Evolutionary conservation across 2,797 vertebrate genomes (phyloP).

Genomic region (Schizothorax lantsangensis): DNA sequence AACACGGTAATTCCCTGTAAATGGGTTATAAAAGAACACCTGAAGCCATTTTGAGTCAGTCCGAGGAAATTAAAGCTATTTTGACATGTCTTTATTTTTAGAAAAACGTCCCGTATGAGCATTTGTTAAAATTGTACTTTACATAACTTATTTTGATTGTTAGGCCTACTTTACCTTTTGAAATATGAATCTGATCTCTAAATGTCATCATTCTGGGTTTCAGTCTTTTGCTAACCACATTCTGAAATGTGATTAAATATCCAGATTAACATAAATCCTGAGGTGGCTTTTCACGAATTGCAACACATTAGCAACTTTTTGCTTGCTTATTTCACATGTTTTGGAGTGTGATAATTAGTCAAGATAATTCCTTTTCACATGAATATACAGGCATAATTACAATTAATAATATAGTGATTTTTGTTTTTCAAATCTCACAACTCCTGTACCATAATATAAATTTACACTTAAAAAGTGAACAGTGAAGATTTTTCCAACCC

Average conservation of each 20-base stretch:
- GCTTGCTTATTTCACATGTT: neutral
- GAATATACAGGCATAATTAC: neutral
- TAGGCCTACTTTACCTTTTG: neutral
- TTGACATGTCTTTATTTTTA: neutral
- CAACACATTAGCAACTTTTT: neutral
- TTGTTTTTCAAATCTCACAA: neutral
- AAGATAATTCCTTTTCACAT: neutral
- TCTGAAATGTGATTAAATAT: conserved; percentile 9
- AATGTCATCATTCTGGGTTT: neutral
- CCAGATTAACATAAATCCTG: neutral
- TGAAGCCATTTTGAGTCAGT: neutral
- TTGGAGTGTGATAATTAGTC: neutral
- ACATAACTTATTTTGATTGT: neutral
- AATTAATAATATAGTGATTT: neutral
- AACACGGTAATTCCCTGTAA: neutral
- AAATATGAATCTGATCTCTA: neutral
- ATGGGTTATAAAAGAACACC: neutral
- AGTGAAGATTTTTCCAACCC: neutral
- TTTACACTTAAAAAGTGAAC: neutral
- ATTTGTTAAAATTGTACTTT: too few relatives aligned
- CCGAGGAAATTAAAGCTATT: neutral
- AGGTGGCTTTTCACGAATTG: conserved; percentile 1
- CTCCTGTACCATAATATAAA: neutral
- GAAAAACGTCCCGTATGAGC: neutral
- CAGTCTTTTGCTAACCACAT: neutral